These are phyloP conservation scores for Chymomyza fuscimana DNA, from an alignment of 2,888 invertebrate genomes.

Conservation along the genomic window DNA sequence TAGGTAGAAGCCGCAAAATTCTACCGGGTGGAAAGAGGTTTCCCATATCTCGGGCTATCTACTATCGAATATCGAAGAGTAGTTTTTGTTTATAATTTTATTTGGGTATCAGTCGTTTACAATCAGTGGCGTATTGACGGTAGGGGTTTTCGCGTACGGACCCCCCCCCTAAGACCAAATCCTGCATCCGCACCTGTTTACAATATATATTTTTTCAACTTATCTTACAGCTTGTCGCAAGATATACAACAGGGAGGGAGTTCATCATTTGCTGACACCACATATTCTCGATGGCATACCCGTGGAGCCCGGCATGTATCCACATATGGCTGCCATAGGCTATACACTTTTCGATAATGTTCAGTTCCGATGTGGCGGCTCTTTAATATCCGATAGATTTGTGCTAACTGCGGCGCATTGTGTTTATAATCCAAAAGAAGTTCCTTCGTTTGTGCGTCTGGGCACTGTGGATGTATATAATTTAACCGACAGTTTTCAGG, in stretches of 20 bases:
- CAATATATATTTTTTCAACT: background rate
- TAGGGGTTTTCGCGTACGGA: too few species aligned
- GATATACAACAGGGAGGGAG: background rate
- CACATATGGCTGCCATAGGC: constrained; percentile 77
- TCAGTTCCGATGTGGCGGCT: constrained; percentile 70
- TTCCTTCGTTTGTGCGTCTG: constrained; percentile 67
- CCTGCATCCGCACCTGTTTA: too few species aligned
- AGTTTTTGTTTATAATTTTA: too few species aligned
- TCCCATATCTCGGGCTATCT: too few species aligned
- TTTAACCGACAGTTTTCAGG: constrained; percentile 40
- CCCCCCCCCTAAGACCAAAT: fast-evolving
- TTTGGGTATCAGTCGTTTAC: too few species aligned
- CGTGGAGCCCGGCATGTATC: constrained; percentile 67
- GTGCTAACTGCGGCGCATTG: constrained; percentile 77
- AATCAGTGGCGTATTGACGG: too few species aligned
- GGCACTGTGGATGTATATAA: constrained; percentile 64
- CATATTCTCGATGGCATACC: constrained; percentile 73
- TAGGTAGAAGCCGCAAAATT: too few species aligned
- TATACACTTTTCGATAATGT: constrained; percentile 41
- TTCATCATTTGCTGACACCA: constrained; percentile 30
- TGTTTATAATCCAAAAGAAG: constrained; percentile 36
- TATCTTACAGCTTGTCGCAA: constrained; percentile 24
- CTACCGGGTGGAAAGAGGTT: too few species aligned
- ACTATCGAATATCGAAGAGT: too few species aligned
- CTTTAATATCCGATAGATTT: constrained; percentile 66